Evolutionary conservation across 2,888 invertebrate species (phyloP).

Genomic region (Euphydryas editha): DNA sequence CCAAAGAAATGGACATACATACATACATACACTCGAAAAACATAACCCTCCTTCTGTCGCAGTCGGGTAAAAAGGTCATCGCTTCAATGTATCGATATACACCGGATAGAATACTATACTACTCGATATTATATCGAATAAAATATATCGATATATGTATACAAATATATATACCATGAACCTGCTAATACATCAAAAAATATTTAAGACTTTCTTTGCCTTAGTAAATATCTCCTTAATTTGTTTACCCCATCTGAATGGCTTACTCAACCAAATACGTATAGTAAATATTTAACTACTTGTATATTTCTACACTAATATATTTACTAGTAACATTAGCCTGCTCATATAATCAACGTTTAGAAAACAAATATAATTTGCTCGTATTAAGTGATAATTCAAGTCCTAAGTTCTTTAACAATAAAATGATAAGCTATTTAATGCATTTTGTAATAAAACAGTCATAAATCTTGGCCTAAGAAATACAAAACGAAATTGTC

Average conservation of each 20-base stretch:
- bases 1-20: too few species aligned
- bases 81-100: too few species aligned
- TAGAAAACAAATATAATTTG: not conserved
- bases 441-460: not conserved
- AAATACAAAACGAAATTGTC: conserved; percentile 46
- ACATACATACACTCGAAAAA: too few species aligned
- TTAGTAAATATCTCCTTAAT: not conserved
- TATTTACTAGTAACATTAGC: not conserved
- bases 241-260: conserved; percentile 8
- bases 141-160: too few species aligned
- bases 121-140: too few species aligned
- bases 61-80: too few species aligned
- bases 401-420: conserved; percentile 4
- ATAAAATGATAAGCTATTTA: too few species aligned
- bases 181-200: conserved; percentile 31
- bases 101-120: too few species aligned
- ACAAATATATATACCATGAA: too few species aligned
- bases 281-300: not conserved
- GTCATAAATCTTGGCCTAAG: not conserved
- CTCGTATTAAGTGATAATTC: not conserved
- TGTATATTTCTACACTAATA: not conserved
- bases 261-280: not conserved
- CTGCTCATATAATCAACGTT: conserved; percentile 1
- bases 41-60: too few species aligned
- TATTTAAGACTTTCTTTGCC: conserved; percentile 10